Evolutionary conservation across 2,797 vertebrate genomes (phyloP).

Genomic region (Danio albolineatus): DNA sequence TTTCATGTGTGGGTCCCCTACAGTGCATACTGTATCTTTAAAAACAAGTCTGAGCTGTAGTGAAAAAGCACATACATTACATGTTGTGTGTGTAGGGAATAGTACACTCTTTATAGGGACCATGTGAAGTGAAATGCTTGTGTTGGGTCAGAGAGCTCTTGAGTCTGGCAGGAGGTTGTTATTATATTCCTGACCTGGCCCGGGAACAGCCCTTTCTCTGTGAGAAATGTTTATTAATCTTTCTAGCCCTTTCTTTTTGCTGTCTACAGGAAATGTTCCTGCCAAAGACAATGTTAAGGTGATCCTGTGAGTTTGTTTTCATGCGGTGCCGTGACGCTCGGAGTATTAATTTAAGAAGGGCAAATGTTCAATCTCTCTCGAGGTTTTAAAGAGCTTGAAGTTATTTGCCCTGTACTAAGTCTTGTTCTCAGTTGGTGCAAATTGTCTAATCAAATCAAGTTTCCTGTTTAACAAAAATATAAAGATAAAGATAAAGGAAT

Average conservation of each 20-base stretch:
- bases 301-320: conserved; percentile 33
- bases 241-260: conserved; percentile 30
- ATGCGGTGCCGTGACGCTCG: conserved; percentile 4
- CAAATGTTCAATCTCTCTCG: conserved; percentile 13
- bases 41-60: background rate
- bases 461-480: conserved; percentile 1
- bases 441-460: conserved; percentile 5
- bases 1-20: too few relatives aligned
- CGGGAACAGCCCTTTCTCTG: conserved; percentile 27
- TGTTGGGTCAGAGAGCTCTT: background rate
- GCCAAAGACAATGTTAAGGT: conserved; percentile 39
- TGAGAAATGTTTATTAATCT: conserved; percentile 44
- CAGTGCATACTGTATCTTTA: too few relatives aligned
- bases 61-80: background rate
- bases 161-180: conserved; percentile 35
- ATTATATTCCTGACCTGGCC: background rate
- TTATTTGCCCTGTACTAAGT: conserved; percentile 19
- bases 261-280: conserved; percentile 7
- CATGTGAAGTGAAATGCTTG: background rate
- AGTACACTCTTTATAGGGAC: background rate
- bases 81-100: background rate
- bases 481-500: background rate
- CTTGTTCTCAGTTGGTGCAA: background rate
- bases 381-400: conserved; percentile 9
- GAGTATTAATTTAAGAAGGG: conserved; percentile 24